Evolutionary conservation across 2,888 invertebrate species (phyloP), one percentile per base, ranked within the genome.

Genomic region (Clistopyga incitator): DNA sequence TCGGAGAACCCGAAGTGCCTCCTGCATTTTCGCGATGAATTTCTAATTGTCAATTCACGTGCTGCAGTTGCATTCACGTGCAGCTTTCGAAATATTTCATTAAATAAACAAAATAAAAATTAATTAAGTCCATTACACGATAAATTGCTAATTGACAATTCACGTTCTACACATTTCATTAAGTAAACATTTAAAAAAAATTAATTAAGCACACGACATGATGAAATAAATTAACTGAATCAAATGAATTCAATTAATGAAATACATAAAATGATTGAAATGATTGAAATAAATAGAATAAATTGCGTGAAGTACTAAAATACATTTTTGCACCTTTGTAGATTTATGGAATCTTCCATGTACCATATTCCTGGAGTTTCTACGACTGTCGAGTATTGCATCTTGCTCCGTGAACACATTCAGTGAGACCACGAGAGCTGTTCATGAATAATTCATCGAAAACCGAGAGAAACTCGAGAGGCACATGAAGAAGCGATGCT

Each of bases 361-460:
- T 38, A 18, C 20, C 50, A 50, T 52, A 59, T 78, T 25, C 20
- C 23, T n/a, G 38, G 34, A 68, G 50, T 59, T 47, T 18, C 29
- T 56, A 18, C 23, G 67, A 38, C 61, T 61, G 50, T 42, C 25
- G 6, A 18, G 18, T 13, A 18, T 15, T 13, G n/a, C 42, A 10
- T 74, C 38, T 64, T 70, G 70, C 64, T 76, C 50, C 65, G 64
- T 34, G 65, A 71, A 71, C 64, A 76, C 75, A 75, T 70, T 61
- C 75, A 29, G 29, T 42, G 76, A 65, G 59, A 65, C 70, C 64
- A 56, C 54, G 18, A 54, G 65, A 54, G 75, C 50, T 47, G 61
- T 81, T 81, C 64, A 81, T 81, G 76, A 81, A 81, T 81, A 81
- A 81, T 81, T 81, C 76, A 81, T 81, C 29, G 64, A 76, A 71